Base-by-base conservation (phyloP, 2,888 invertebrate genomes). In the Rhopalosiphum nymphaeae region DNA sequence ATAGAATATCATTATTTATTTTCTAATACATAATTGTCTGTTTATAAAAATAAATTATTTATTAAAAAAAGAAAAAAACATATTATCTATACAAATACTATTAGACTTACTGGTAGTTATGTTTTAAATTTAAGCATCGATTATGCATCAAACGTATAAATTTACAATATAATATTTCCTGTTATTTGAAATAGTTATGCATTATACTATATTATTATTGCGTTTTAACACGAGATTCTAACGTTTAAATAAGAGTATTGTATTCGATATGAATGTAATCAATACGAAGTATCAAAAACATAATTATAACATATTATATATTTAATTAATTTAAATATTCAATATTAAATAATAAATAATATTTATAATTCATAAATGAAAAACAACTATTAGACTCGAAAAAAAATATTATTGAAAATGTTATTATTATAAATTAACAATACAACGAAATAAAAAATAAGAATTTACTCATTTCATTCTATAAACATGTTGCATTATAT, bases 131-230 rank as follows among this genome's bases (percentile, higher is more conserved):
- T 36, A 78, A 78, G 36, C 78, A 78, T 78, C 36, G 36, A 44
- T 85, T 85, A 87, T n/a, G 21, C n/a, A n/a, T 87, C 46, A 87
- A 53, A 29, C 1, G 26, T 89, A 89, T 61, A 85, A 44, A 44
- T 61, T 89, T 61, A 89, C 57, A 89, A 29, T 42, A 61, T 57
- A 44, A 57, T 57, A 61, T 89, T 89, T 89, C 57, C 89, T n/a
- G 44, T 29, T 44, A 44, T 44, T 89, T 57, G 7, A 89, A 89
- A 89, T 89, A 29, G 57, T 89, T 89, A 42, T 25, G 78, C 29
- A 13, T 53, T 36, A 25, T 36, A 25, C 13, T 3, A 36, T 78
- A 78, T 78, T 21, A 78, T 57, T 89, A 61, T 89, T 57, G 16
- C n/a, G 42, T 89, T n/a, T 89, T 7, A 89, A 89, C 44, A 61